A percentile compares a stretch with the other conserved stretches of the same genome.
phyloP scores from a whole-genome alignment of 2,888 invertebrate genomes.

The Pseudanteris insignis region DNA sequence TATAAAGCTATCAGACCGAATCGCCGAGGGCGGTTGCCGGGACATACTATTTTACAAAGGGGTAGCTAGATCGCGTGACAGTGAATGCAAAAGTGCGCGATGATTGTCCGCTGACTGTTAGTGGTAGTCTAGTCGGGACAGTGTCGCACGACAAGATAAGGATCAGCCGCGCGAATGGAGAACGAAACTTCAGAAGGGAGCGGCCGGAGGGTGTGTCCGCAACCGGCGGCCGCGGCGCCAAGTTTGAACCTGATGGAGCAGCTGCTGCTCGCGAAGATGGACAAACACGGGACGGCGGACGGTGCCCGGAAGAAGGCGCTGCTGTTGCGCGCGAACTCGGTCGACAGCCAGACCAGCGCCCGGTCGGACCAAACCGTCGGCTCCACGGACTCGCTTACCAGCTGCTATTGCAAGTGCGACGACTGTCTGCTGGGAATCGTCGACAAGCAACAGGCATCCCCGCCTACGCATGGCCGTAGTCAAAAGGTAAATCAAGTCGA shows the following conservation, averaged over 20 bases:
- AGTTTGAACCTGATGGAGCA: slow-evolving; percentile 76
- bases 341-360: slow-evolving; percentile 73
- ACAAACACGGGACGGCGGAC: slow-evolving; percentile 69
- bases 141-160: too few species aligned
- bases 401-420: slow-evolving; percentile 80
- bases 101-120: too few species aligned
- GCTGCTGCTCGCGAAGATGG: slow-evolving; percentile 83
- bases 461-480: slow-evolving; percentile 50
- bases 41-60: too few species aligned
- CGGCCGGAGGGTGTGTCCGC: slow-evolving; percentile 46
- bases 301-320: slow-evolving; percentile 54
- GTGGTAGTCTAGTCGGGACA: too few species aligned
- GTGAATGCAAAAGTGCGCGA: too few species aligned
- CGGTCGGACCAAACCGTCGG: slow-evolving; percentile 72
- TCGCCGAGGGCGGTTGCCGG: too few species aligned
- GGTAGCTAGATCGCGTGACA: too few species aligned
- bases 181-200: slow-evolving; percentile 40
- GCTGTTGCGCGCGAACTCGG: slow-evolving; percentile 78
- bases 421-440: slow-evolving; percentile 85
- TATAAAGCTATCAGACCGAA: too few species aligned
- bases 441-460: slow-evolving; percentile 71
- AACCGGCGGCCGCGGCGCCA: slow-evolving; percentile 68
- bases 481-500: slow-evolving; percentile 57
- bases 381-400: slow-evolving; percentile 74
- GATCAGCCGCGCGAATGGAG: slow-evolving; percentile 34